phyloP scores from a whole-genome alignment of 2,113 vertebrate genomes.

The Capreolus pygargus region DNA sequence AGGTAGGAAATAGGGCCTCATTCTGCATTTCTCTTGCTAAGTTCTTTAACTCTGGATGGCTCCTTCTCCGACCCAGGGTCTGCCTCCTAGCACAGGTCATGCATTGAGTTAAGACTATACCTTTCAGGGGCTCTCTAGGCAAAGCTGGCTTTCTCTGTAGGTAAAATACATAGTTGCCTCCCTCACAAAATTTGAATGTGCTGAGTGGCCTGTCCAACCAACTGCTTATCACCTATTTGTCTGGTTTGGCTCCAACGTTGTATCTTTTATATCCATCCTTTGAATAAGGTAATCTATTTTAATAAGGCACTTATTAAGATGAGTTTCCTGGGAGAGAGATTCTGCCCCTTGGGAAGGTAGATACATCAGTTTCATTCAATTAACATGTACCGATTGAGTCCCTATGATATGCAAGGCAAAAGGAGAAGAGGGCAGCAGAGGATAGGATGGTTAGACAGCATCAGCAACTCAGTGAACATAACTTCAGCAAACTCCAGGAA shows the following conservation, averaged over 20 bases:
- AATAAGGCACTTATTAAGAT: neutral
- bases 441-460: neutral
- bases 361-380: neutral
- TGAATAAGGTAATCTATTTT: neutral
- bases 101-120: neutral
- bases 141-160: neutral
- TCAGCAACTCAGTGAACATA: neutral
- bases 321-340: neutral
- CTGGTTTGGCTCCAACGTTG: neutral
- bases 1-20: neutral
- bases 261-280: neutral
- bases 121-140: neutral
- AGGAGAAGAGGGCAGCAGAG: neutral
- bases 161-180: neutral
- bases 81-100: neutral
- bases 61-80: neutral
- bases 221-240: neutral
- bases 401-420: neutral
- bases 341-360: neutral
- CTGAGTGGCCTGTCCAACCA: neutral
- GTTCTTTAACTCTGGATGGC: neutral
- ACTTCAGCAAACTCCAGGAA: neutral
- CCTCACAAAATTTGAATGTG: neutral
- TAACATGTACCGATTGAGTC: neutral
- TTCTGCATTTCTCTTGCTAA: neutral